Percentiles rank a stretch among this genome's conserved stretches.
phyloP scores from a whole-genome alignment of 2,888 invertebrate genomes.

The Ctenicera cuprea region DNA sequence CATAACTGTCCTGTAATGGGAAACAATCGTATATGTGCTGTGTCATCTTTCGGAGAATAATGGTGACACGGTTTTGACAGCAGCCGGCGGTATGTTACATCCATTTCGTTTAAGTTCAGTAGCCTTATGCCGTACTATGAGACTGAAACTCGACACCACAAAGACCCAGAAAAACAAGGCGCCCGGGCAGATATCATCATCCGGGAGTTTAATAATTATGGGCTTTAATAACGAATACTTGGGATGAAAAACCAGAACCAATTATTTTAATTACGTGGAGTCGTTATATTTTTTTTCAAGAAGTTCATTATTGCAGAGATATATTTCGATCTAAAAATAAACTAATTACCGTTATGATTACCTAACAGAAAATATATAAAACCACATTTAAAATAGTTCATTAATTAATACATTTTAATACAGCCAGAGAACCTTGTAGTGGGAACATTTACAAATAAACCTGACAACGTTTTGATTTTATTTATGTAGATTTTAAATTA shows the following conservation, averaged over 20 bases:
- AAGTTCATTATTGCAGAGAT: not conserved
- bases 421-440: no score
- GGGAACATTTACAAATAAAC: no score
- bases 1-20: conserved; percentile 14
- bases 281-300: not conserved
- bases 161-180: conserved; percentile 40
- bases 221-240: conserved; percentile 34
- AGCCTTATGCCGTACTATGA: conserved; percentile 32
- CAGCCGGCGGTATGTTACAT: conserved; percentile 24
- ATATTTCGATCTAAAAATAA: not conserved
- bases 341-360: not conserved
- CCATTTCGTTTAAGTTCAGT: conserved; percentile 39
- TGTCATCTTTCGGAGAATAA: conserved; percentile 39
- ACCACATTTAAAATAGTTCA: no score
- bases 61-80: conserved; percentile 39
- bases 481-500: no score
- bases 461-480: no score
- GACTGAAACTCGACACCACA: conserved; percentile 45
- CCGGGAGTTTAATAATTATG: conserved; percentile 27
- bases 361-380: not conserved
- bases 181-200: conserved; percentile 37
- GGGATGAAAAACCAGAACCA: conserved; percentile 20
- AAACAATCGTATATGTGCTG: conserved; percentile 20
- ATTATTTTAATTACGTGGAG: conserved; percentile 40
- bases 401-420: not conserved